A percentile compares a stretch with the other conserved stretches of the same genome.
phyloP scores from a whole-genome alignment of 2,888 invertebrate genomes.

The Odontocerum albicorne region DNA sequence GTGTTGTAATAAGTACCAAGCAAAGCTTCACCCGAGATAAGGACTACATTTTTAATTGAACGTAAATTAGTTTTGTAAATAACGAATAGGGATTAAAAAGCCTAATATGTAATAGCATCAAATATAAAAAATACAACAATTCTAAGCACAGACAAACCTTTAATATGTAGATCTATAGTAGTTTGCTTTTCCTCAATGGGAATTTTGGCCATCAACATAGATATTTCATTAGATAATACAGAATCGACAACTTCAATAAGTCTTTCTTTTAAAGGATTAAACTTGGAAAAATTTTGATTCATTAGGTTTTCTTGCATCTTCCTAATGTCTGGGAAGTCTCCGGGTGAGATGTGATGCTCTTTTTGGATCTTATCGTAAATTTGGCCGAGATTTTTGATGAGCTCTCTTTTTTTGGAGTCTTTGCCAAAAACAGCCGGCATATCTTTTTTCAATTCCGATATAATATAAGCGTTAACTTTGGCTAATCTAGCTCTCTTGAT shows the following conservation, averaged over 20 bases:
- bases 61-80: too few relatives aligned
- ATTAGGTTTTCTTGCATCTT: conserved; percentile 91
- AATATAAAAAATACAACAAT: too few relatives aligned
- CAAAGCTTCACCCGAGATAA: too few relatives aligned
- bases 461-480: conserved; percentile 98
- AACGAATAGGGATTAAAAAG: too few relatives aligned
- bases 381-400: conserved; percentile 90
- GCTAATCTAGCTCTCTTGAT: conserved; percentile 96
- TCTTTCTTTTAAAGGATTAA: conserved; percentile 88
- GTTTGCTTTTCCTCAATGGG: conserved; percentile 82
- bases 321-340: conserved; percentile 96
- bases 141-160: conserved; percentile 60
- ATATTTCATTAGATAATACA: conserved; percentile 96
- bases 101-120: too few relatives aligned
- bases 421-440: conserved; percentile 98
- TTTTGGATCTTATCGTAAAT: conserved; percentile 88
- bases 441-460: conserved; percentile 89
- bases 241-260: conserved; percentile 90
- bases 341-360: conserved; percentile 94
- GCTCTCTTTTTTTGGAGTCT: conserved; percentile 94
- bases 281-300: conserved; percentile 92
- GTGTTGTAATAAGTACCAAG: too few relatives aligned
- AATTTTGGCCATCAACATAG: conserved; percentile 93
- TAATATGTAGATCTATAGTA: conserved; percentile 63
- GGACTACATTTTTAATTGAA: too few relatives aligned